Evolutionary conservation across 2,797 vertebrate species (phyloP), one percentile per base, ranked within the genome.

Genomic region (Crypturellus tataupa): DNA sequence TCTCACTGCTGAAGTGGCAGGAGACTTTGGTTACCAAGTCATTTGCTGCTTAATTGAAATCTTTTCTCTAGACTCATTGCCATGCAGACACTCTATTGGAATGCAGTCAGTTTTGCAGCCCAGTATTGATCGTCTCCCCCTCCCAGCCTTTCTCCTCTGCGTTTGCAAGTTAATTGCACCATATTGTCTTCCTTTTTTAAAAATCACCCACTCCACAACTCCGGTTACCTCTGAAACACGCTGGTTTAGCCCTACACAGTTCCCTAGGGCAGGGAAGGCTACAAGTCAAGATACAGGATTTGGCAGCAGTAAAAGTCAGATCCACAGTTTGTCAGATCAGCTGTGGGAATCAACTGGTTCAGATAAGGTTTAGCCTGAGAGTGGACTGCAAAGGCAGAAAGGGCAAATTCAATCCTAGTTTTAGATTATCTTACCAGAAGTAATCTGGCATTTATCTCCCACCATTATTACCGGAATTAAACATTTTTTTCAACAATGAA

Each of bases 51-150:
- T 90, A 95, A 95, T 87, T 96, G 92, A 97, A 97, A 94, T 92
- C 70, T 87, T 96, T 90, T 94, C 90, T 96, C 84, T 39, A n/a
- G 4, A 85, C 58, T 93, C 81, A 87, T 89, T 96, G 90, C 93
- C 92, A 96, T 92, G 67, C 72, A 95, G 82, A 90, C 60, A 84
- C 97, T 98, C 97, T 97, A 98, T 97, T 96, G 96, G 98, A 98
- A 99, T 98, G 98, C 98, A 97, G 98, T 97, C 98, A 97, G 98
- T 97, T 97, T 97, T 98, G 96, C 92, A 98, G 97, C 97, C 97
- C 95, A 97, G 94, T 98, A 99, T 98, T 95, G 98, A 99, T 98
- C 97, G 67, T 31, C 56, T 95, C 90, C 91, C 93, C 71, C 44
- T 73, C 81, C 88, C 73, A 90, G 87, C 76, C 69, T 85, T 96